Base-by-base conservation (phyloP, 92 coral and sea anemone species). In the Actinostola sp. region DNA sequence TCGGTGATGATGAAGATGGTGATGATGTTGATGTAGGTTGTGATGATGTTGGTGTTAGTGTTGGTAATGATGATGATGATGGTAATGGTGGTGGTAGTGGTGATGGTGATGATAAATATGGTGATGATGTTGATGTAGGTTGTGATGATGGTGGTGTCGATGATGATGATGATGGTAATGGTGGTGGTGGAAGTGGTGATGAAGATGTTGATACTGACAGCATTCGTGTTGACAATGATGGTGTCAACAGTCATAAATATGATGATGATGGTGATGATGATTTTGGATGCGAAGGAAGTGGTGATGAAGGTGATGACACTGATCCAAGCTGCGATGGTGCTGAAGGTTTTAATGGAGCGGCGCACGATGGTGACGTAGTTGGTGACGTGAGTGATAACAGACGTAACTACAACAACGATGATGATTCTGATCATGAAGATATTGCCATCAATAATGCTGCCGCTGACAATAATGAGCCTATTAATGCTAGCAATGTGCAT, bases 371-470 rank as follows among this genome's bases (percentile, higher is more conserved):
- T n/a, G 19, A 48, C 54, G 54, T n/a, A 48, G 16, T 14, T n/a
- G 5, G 16, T 48, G 21, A 3, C 19, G 54, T 4, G 5, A 48
- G 16, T 48, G 16, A 48, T 14, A 17, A 48, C 54, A 15, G 23
- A 14, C 10, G 26, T 55, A 29, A 26, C 23, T 2, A 55, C 33
- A 29, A 23, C 23, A 9, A 28, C 17, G 61, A 8, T 20, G 33
- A 26, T 59, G 41, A 59, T 59, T 26, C 12, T 28, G 21, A 2
- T 30, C 8, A 31, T 59, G 65, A 29, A 9, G 41, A 30, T 30
- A 23, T 19, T 59, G 65, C n/a, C n/a, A n/a, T n/a, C n/a, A n/a
- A 59, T 59, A 41, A 25, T 59, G 65, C 26, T 62, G 48, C 26
- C 2, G 28, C 7, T 62, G 67, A 34, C 16, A 12, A 62, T 34